A percentile compares a stretch with the other conserved stretches of the same genome.
Conservation (phyloP, 2,113 vertebrate species). For the Empidonax alnorum region DNA sequence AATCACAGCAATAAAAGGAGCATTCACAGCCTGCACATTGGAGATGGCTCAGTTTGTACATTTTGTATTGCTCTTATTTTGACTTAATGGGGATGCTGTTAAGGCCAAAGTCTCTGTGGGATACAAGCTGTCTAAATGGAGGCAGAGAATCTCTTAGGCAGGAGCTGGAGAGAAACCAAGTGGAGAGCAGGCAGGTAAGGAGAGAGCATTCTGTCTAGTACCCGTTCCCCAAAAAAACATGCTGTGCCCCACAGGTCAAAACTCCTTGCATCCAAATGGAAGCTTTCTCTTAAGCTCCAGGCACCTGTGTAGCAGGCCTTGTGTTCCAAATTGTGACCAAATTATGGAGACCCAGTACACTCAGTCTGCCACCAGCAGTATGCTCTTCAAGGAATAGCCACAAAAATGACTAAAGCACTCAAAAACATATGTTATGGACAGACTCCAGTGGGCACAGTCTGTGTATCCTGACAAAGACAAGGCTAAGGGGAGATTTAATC, state of each 20-base stretch:
- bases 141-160: neutral
- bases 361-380: neutral
- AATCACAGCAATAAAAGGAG: neutral
- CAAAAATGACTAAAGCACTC: neutral
- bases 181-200: neutral
- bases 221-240: neutral
- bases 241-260: fast-evolving
- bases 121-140: neutral
- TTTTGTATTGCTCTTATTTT: conserved; percentile 18
- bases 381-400: neutral
- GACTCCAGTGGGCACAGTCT: neutral
- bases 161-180: neutral
- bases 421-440: neutral
- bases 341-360: neutral
- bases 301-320: neutral
- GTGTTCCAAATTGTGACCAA: neutral
- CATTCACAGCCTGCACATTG: neutral
- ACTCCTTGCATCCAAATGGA: neutral
- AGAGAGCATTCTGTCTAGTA: neutral
- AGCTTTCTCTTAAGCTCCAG: neutral
- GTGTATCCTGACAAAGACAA: neutral
- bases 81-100: neutral
- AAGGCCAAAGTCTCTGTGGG: neutral
- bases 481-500: neutral
- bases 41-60: neutral